Evolutionary conservation across 2,888 invertebrate genomes (phyloP), one percentile per base, ranked within the genome.

Genomic region (Apoderus coryli): DNA sequence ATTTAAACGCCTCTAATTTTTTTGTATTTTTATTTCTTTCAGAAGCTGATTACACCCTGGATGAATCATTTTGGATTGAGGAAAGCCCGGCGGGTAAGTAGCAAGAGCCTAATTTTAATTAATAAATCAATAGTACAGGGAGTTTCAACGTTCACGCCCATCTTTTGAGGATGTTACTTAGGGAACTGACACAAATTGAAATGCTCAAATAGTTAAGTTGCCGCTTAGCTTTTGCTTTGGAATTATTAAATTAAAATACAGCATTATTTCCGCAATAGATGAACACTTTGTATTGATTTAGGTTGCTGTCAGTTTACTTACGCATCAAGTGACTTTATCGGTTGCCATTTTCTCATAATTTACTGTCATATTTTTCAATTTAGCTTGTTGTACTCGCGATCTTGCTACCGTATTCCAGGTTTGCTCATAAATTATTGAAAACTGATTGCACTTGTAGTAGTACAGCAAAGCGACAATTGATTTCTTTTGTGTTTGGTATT

Each of bases 371-470:
- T 85, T 84, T 50, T 70, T 67, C 43, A 66, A 63, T 44, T 64
- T 62, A 0, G 89, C 86, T 53, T 84, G 76, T 41, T 75, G 69
- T 52, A 75, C 70, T 35, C 93, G 61, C 2, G 81, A 80, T 42
- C 76, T 63, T 0, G 88, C 88, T 12, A 92, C 89, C 2, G 76
- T 79, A 45, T 70, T 64, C 78, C 81, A 85, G 3, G 71, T 64
- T 48, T 78, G 75, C 53, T 88, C 86, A 47, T 80, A 76, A 26
- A 90, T 65, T 37, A 95, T 81, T 12, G 88, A 79, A 61, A 93
- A 93, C 56, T 88, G 88, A 45, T 75, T 74, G 96, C 96, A 96
- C 47, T 80, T 73, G 63, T 86, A 92, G 61, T 92, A 84, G 33
- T 75, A 69, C 47, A 98, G 64, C 35, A 96, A 65, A 1, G 93